Percentiles rank a stretch among this genome's conserved stretches.
These are phyloP conservation scores for Ophion costatus DNA, from an alignment of 2,888 invertebrate genomes.

Conservation along the genomic window DNA sequence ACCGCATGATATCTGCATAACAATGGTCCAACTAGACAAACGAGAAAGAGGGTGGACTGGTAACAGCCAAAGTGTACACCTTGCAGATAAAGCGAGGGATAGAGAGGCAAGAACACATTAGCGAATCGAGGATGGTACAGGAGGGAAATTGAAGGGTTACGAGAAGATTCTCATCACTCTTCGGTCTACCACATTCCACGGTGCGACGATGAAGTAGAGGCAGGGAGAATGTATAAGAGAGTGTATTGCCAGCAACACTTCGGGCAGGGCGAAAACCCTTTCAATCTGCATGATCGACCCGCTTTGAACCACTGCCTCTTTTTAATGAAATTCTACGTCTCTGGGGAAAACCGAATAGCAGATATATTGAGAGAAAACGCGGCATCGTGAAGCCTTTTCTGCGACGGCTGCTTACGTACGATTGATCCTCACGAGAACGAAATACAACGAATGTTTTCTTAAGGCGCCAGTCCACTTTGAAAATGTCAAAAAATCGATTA, in stretches of 20 bases:
- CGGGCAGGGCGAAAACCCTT: slow-evolving; percentile 29
- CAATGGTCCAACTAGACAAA: slow-evolving; percentile 45
- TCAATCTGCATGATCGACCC: slow-evolving; percentile 35
- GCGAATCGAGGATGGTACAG: slow-evolving; percentile 30
- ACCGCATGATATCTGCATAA: slow-evolving; percentile 49
- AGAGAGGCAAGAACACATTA: slow-evolving; percentile 47
- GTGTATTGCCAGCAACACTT: slow-evolving; percentile 27
- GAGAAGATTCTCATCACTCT: slow-evolving; percentile 62
- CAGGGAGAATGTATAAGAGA: slow-evolving; percentile 13
- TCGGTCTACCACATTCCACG: slow-evolving; percentile 51
- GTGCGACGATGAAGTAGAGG: slow-evolving; percentile 17
- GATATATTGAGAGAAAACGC: neutral
- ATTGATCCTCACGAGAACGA: too few relatives aligned
- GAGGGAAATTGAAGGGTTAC: slow-evolving; percentile 32
- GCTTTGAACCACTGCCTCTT: slow-evolving; percentile 11
- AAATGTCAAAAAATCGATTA: too few relatives aligned
- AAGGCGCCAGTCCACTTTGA: too few relatives aligned
- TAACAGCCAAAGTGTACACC: slow-evolving; percentile 50
- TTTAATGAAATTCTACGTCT: slow-evolving; percentile 1
- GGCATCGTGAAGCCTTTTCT: too few relatives aligned
- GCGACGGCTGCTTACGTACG: too few relatives aligned
- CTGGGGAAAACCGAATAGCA: neutral
- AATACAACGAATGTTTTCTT: too few relatives aligned
- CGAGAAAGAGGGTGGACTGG: slow-evolving; percentile 29
- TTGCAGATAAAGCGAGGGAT: slow-evolving; percentile 23